phyloP scores from a whole-genome alignment of 2,888 invertebrate genomes.

The Dicycla oo region DNA sequence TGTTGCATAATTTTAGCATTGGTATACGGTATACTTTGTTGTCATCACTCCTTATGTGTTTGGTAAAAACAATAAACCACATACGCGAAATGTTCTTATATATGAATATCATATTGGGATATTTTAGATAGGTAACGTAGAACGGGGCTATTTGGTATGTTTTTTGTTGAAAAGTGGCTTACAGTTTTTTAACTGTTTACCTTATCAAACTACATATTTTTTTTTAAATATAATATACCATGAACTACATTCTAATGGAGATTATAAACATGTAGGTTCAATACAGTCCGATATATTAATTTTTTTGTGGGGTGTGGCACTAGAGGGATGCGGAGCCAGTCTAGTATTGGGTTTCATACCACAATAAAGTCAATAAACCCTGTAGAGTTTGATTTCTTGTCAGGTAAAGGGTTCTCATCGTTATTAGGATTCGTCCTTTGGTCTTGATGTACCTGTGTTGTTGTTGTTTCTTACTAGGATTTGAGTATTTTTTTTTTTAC shows the following conservation, averaged over 20 bases:
- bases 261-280: no score
- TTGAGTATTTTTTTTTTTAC: neutral
- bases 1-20: slow-evolving; percentile 69
- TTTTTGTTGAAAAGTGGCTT: no score
- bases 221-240: no score
- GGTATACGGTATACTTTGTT: slow-evolving; percentile 48
- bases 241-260: no score
- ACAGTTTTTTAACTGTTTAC: no score
- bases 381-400: neutral
- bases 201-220: no score
- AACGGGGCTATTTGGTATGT: no score
- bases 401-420: neutral
- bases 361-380: neutral
- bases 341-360: neutral
- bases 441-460: neutral
- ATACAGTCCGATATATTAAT: no score
- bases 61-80: slow-evolving; percentile 8
- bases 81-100: slow-evolving; percentile 3
- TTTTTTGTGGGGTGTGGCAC: no score
- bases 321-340: neutral
- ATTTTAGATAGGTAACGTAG: neutral
- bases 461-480: neutral
- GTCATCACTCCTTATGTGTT: slow-evolving; percentile 30
- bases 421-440: neutral
- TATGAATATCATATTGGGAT: neutral